These are phyloP conservation scores for Pelobates fuscus DNA, from an alignment of 2,113 vertebrate genomes.

Conservation along the genomic window DNA sequence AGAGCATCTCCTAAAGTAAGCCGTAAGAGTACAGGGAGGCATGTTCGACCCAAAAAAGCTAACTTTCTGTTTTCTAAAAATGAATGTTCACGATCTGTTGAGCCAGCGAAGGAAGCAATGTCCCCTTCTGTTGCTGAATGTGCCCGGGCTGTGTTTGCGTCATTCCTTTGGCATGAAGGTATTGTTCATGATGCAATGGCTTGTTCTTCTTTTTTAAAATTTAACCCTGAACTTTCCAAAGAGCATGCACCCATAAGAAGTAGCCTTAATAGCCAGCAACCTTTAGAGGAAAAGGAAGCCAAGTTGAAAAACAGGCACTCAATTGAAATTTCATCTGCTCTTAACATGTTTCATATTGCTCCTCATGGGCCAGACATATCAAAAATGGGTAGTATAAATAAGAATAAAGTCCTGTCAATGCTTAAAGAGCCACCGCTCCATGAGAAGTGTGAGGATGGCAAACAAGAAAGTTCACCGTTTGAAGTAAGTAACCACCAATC, in stretches of 20 bases:
- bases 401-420: slow-evolving; percentile 98
- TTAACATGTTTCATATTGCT: slow-evolving; percentile 97
- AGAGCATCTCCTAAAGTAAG: slow-evolving; percentile 94
- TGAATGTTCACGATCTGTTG: slow-evolving; percentile 77
- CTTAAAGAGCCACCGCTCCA: slow-evolving; percentile 93
- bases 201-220: slow-evolving; percentile 97
- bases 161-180: slow-evolving; percentile 96
- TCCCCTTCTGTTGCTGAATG: slow-evolving; percentile 97
- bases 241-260: slow-evolving; percentile 93
- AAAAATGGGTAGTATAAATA: slow-evolving; percentile 99
- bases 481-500: slow-evolving; percentile 80
- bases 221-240: slow-evolving; percentile 96
- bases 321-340: slow-evolving; percentile 94
- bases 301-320: slow-evolving; percentile 97
- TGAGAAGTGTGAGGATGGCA: slow-evolving; percentile 94
- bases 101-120: slow-evolving; percentile 97
- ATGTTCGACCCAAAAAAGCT: slow-evolving; percentile 92
- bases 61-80: slow-evolving; percentile 92
- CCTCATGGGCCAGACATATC: slow-evolving; percentile 97
- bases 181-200: slow-evolving; percentile 99
- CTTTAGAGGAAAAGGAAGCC: slow-evolving; percentile 89
- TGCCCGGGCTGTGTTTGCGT: slow-evolving; percentile 91
- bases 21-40: slow-evolving; percentile 87
- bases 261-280: slow-evolving; percentile 84
- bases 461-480: slow-evolving; percentile 77